phyloP scores from a whole-genome alignment of 2,797 vertebrate species.

The Pseudochirops corinnae region DNA sequence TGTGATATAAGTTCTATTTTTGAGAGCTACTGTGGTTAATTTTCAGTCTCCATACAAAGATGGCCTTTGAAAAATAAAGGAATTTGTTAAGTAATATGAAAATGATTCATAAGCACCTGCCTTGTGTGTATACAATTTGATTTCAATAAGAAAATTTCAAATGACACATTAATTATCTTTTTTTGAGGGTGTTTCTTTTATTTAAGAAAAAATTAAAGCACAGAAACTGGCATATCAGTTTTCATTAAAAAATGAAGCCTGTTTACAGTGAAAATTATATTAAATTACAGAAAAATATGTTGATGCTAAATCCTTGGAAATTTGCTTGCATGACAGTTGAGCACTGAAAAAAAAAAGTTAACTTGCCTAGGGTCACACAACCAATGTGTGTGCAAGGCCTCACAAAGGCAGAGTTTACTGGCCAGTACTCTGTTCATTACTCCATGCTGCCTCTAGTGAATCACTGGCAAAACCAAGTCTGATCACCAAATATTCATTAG shows the following conservation, averaged over 20 bases:
- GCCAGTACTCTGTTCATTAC: neutral
- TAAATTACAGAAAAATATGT: neutral
- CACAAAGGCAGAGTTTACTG: neutral
- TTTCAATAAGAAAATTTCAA: neutral
- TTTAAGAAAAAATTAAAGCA: neutral
- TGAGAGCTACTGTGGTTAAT: neutral
- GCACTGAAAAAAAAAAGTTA: neutral
- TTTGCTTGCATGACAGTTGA: neutral
- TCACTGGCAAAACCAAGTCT: neutral
- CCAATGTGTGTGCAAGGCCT: neutral
- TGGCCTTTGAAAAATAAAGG: neutral
- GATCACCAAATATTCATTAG: neutral
- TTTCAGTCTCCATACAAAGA: slow-evolving; percentile 35
- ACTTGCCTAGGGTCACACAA: neutral
- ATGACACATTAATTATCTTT: neutral
- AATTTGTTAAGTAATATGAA: neutral
- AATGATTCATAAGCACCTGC: neutral
- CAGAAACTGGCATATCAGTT: neutral
- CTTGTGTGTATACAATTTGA: slow-evolving; percentile 24
- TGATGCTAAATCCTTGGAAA: neutral
- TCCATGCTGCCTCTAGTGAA: neutral
- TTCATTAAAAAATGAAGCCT: slow-evolving; percentile 29
- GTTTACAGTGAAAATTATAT: neutral
- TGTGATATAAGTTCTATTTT: neutral
- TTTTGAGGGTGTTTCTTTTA: neutral